phyloP scores from a whole-genome alignment of 1,140 invertebrate species.

The Pseudachorutes palmiensis region DNA sequence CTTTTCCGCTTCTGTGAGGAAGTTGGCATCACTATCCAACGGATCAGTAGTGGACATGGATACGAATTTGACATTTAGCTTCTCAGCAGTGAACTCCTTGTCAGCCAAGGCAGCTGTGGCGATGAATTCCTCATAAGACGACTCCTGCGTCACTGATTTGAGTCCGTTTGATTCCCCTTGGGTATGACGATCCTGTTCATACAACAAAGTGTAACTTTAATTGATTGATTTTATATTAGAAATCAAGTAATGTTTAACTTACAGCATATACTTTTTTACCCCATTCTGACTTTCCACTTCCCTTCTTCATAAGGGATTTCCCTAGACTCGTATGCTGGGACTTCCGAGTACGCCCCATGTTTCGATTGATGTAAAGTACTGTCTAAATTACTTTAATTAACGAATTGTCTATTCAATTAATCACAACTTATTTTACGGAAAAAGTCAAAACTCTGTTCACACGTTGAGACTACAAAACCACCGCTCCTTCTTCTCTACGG shows the following conservation, averaged over 20 bases:
- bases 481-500: too few relatives aligned
- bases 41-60: slow-evolving; percentile 42
- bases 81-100: slow-evolving; percentile 84
- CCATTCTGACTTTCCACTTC: slow-evolving; percentile 31
- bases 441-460: too few relatives aligned
- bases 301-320: slow-evolving; percentile 29
- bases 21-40: background rate
- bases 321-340: slow-evolving; percentile 27
- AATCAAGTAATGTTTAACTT: too few relatives aligned
- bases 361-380: too few relatives aligned
- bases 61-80: slow-evolving; percentile 74
- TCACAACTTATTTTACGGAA: slow-evolving; percentile 5
- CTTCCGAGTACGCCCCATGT: slow-evolving; percentile 31
- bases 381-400: slow-evolving; percentile 2
- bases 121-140: slow-evolving; percentile 89
- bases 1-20: slow-evolving; percentile 28
- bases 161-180: slow-evolving; percentile 44
- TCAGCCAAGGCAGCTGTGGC: slow-evolving; percentile 86
- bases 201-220: too few relatives aligned
- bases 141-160: slow-evolving; percentile 91
- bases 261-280: slow-evolving; percentile 19
- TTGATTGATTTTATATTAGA: too few relatives aligned
- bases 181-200: slow-evolving; percentile 31
- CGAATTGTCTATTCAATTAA: background rate
- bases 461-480: too few relatives aligned